Base-by-base conservation (phyloP, 2,797 vertebrate species). In the Ctenosaura bakeri region DNA sequence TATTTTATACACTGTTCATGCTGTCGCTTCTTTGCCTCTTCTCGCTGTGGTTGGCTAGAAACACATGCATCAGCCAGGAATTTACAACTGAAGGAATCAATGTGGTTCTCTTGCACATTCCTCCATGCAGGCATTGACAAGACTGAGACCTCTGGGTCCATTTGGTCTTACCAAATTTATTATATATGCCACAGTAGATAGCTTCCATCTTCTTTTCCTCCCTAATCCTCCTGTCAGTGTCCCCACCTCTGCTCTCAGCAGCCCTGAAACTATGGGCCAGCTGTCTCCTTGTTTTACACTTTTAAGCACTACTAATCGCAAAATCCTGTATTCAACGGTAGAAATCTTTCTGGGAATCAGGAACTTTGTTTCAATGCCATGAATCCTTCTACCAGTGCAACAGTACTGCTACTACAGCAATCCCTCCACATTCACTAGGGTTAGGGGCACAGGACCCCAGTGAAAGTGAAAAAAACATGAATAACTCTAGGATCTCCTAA, bases 1-100 rank as follows among this genome's bases (percentile, higher is more conserved):
- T 1, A 89, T 8, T 82, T 76, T 26, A 94, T 46, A 85, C 88
- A 88, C 52, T 52, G 87, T 92, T 92, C 92, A 90, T 90, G 88
- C 81, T 76, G 91, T 26, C 46, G 84, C 89, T 94, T 32, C 90
- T 92, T 89, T 29, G 59, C 86, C 83, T 50, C 81, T 88, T 42
- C 35, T 82, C 50, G 10, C n/a, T 69, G 16, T 77, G 50, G 32
- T 42, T 77, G 29, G 16, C 46, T 83, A 84, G 64, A 64, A 79
- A 46, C 38, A 50, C n/a, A 35, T 10, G 29, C 18, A 59, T 10
- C 35, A 66, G 26, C n/a, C n/a, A 16, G 35, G 24, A 32, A 35
- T n/a, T 18, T 64, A 82, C 54, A 73, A 82, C 32, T 26, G 42
- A 56, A 82, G 6, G 42, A 81, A 26, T 24, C 64, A n/a, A 18